Conservation (phyloP, 2,888 invertebrate genomes). For the Tenodera sinensis region DNA sequence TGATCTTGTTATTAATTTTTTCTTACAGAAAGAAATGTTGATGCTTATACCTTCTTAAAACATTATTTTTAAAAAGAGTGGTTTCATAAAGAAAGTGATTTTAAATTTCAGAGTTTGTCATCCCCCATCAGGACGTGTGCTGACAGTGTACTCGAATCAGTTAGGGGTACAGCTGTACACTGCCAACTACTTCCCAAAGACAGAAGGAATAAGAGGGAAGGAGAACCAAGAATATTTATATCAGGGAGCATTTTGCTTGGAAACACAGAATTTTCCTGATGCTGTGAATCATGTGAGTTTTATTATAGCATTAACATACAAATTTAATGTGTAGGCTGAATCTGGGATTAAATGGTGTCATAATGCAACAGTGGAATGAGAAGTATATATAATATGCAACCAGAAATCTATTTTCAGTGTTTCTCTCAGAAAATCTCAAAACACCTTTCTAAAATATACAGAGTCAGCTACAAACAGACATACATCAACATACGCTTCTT, state of each 20-base stretch:
- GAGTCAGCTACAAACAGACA: no score
- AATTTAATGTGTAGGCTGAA: not conserved
- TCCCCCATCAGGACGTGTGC: constrained; percentile 63
- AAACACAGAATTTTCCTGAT: constrained; percentile 92
- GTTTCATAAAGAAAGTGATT: no score
- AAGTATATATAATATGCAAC: not conserved
- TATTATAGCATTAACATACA: not conserved
- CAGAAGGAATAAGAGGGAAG: constrained; percentile 55
- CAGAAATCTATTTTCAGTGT: not conserved
- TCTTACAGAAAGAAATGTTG: no score
- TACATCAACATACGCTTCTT: no score
- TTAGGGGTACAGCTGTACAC: constrained; percentile 92
- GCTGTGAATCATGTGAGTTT: constrained; percentile 74
- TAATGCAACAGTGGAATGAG: not conserved
- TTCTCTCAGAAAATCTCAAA: not conserved
- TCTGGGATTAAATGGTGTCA: not conserved
- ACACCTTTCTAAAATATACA: no score
- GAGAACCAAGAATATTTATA: constrained; percentile 63
- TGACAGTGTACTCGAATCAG: constrained; percentile 81
- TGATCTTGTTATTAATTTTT: no score
- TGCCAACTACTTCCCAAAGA: constrained; percentile 66
- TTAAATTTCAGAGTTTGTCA: constrained; percentile 45
- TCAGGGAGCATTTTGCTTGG: constrained; percentile 81
- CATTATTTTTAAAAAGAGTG: no score
- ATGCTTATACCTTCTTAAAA: no score